These are phyloP conservation scores for Drosophila cracens DNA, from an alignment of 2,888 invertebrate species.

Conservation along the genomic window DNA sequence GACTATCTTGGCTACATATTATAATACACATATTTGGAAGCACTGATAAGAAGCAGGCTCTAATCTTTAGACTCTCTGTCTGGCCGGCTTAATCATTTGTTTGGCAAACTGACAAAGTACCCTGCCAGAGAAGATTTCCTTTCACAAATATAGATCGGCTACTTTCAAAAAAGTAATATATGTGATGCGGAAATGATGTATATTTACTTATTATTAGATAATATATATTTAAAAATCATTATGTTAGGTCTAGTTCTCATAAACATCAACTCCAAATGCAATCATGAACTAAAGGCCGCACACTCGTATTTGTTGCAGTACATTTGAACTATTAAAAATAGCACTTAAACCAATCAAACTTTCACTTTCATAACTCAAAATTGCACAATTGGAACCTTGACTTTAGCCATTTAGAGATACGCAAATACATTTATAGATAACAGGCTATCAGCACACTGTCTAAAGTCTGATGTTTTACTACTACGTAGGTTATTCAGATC, in stretches of 20 bases:
- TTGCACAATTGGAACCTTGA: too few relatives aligned
- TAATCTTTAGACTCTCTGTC: not conserved
- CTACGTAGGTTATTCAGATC: not conserved
- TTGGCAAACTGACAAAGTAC: conserved; percentile 11
- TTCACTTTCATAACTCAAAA: too few relatives aligned
- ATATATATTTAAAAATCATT: not conserved
- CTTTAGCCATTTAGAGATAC: not conserved
- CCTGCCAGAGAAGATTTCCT: not conserved
- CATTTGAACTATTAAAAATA: too few relatives aligned
- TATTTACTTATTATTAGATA: not conserved
- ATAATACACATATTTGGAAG: accelerated
- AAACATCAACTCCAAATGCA: not conserved
- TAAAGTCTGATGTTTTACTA: not conserved
- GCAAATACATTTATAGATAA: not conserved
- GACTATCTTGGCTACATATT: not conserved
- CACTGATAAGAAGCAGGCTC: conserved; percentile 20
- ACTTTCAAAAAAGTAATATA: not conserved
- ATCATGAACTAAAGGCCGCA: too few relatives aligned
- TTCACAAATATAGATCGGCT: not conserved
- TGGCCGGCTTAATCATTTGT: conserved; percentile 2
- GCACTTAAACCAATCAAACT: not conserved
- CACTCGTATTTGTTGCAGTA: not conserved
- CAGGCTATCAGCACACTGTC: not conserved
- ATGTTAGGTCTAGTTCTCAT: not conserved
- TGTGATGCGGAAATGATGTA: not conserved